phyloP scores from a whole-genome alignment of 2,113 vertebrate genomes.

The Oxyura jamaicensis region DNA sequence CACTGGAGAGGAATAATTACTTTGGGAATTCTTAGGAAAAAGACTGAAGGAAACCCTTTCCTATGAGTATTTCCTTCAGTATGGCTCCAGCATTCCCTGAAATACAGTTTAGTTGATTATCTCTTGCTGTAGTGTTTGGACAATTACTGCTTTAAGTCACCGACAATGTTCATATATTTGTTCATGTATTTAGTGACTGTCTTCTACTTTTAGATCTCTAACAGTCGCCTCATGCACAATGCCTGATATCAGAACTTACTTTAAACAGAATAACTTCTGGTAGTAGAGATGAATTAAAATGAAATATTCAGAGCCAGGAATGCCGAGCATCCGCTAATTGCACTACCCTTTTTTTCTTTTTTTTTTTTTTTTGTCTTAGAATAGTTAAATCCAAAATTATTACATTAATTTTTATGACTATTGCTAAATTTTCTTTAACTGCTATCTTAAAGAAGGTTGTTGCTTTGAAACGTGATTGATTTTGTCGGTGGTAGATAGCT shows the following conservation, averaged over 20 bases:
- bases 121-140: not conserved
- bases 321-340: not conserved
- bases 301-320: not conserved
- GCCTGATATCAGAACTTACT: not conserved
- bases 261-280: not conserved
- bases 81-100: not conserved
- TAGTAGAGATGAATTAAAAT: not conserved
- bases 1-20: not conserved
- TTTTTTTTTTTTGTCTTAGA: not conserved
- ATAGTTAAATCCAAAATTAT: not conserved
- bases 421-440: not conserved
- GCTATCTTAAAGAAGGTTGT: not conserved
- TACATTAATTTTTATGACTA: not conserved
- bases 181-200: not conserved
- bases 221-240: not conserved
- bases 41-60: not conserved
- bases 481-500: not conserved
- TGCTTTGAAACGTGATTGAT: not conserved
- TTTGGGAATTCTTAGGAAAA: not conserved
- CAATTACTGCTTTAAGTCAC: not conserved
- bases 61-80: not conserved
- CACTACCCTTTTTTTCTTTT: too few relatives aligned
- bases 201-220: not conserved
- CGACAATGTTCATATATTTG: rapidly evolving
- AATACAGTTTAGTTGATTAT: not conserved